Evolutionary conservation across 2,888 invertebrate genomes (phyloP).

Genomic region (Oxystoma pomonae): DNA sequence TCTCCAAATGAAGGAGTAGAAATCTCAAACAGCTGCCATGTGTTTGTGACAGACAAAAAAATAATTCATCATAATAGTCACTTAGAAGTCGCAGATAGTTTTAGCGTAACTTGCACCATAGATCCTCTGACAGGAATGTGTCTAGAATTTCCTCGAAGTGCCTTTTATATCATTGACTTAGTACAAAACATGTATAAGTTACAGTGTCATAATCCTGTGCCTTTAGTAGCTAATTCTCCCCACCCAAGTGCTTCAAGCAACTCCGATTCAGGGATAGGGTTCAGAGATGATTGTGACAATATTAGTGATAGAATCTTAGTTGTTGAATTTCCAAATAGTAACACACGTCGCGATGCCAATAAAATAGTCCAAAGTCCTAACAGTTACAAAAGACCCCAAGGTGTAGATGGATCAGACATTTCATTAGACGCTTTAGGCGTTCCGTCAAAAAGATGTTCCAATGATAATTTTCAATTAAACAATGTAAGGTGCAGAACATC

Average conservation of each 20-base stretch:
- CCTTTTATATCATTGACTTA: slow-evolving; percentile 69
- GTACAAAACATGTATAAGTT: slow-evolving; percentile 71
- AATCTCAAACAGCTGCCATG: slow-evolving; percentile 87
- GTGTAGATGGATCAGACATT: slow-evolving; percentile 40
- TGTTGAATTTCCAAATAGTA: slow-evolving; percentile 63
- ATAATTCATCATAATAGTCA: slow-evolving; percentile 79
- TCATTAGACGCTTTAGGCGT: slow-evolving; percentile 35
- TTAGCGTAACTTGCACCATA: slow-evolving; percentile 80
- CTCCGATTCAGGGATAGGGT: slow-evolving; percentile 93
- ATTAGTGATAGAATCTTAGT: slow-evolving; percentile 76
- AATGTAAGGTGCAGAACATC: slow-evolving; percentile 21
- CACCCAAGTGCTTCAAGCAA: slow-evolving; percentile 89
- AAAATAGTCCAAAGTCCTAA: not conserved
- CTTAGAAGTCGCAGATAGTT: slow-evolving; percentile 72
- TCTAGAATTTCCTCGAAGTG: slow-evolving; percentile 85
- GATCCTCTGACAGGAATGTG: slow-evolving; percentile 76
- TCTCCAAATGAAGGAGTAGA: slow-evolving; percentile 46
- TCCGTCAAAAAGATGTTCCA: slow-evolving; percentile 32
- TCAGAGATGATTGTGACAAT: slow-evolving; percentile 82
- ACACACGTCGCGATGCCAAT: slow-evolving; percentile 26
- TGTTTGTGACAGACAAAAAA: slow-evolving; percentile 89
- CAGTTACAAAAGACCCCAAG: slow-evolving; percentile 33
- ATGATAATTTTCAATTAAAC: slow-evolving; percentile 21
- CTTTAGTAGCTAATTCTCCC: slow-evolving; percentile 69
- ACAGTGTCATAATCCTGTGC: slow-evolving; percentile 41